Evolutionary conservation across 2,797 vertebrate genomes (phyloP), one percentile per base, ranked within the genome.

Genomic region (Pseudochaenichthys georgianus): DNA sequence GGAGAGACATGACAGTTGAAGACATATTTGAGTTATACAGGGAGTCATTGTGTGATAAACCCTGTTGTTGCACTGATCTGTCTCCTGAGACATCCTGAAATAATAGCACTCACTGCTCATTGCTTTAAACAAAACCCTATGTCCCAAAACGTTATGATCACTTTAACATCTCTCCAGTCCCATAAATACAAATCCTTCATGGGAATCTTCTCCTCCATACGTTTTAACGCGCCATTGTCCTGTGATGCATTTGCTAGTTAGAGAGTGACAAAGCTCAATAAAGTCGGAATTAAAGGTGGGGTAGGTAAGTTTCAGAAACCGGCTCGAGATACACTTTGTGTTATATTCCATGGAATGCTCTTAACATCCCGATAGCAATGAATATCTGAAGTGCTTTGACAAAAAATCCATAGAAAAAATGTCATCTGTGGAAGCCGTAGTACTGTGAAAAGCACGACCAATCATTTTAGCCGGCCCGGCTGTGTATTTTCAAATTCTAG

Each of bases 11-110:
- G 75, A 59, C 68, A 38, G 75, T 65, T 52, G 68, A 68, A 60
- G 75, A 81, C 17, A 59, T 65, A 65, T 80, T 65, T 48, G 67
- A 82, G 52, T 68, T 55, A 11, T 4, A 41, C 54, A 28, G 53
- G 6, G 54, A 41, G 58, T 73, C 70, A 62, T 67, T 75, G 62
- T 74, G 60, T 82, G 76, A 81, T 82, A 79, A 84, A 89, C 83
- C 83, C 83, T 72, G 80, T 60, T 58, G 85, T 64, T 61, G 62
- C 73, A 59, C 72, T 77, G 55, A 70, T 86, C 80, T 41, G 54
- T 50, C 80, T 81, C 52, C 57, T 73, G 66, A 75, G 69, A 77
- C 69, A 80, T 50, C 64, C 47, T 60, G 42, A 62, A 66, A 63
- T 28, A 38, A 61, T 48, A 53, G 23, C 64, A 12, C 28, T 1